Percentiles rank a stretch among this genome's conserved stretches.
Evolutionary conservation across 1,140 invertebrate genomes (phyloP).

Genomic region (Caenorhabditis inopinata): DNA sequence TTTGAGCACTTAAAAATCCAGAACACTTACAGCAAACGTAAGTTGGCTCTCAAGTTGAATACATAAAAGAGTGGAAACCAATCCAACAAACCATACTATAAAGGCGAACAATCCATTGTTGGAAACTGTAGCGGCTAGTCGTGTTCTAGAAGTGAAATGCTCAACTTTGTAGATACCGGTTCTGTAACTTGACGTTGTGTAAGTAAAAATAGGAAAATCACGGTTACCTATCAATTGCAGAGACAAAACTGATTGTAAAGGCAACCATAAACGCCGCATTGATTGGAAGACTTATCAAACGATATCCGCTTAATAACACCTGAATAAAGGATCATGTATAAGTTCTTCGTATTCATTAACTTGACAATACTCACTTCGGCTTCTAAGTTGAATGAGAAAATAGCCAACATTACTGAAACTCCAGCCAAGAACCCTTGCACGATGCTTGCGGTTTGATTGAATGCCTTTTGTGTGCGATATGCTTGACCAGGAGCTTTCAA

Average conservation of each 20-base stretch:
- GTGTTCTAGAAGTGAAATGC: conserved; percentile 18
- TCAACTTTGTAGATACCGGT: conserved; percentile 36
- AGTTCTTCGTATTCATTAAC: too few relatives aligned
- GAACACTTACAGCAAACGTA: not conserved
- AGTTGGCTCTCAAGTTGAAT: conserved; percentile 24
- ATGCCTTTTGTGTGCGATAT: not conserved
- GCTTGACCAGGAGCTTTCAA: conserved; percentile 6
- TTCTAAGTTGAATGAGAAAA: conserved; percentile 20
- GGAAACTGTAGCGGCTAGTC: not conserved
- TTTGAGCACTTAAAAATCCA: too few relatives aligned
- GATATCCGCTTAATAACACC: conserved; percentile 36
- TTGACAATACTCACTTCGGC: not conserved
- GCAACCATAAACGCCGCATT: conserved; percentile 43
- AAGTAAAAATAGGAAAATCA: not conserved
- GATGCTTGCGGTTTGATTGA: not conserved
- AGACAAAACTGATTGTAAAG: conserved; percentile 36
- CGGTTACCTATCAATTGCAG: conserved; percentile 33
- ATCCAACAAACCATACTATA: not conserved
- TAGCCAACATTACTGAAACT: not conserved
- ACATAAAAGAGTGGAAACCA: conserved; percentile 16
- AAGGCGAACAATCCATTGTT: conserved; percentile 6
- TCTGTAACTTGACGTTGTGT: not conserved
- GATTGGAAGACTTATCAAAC: conserved; percentile 36
- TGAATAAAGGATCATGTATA: not conserved
- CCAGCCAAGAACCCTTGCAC: not conserved